Evolutionary conservation across 2,797 vertebrate genomes (phyloP).

Genomic region (Cyclopterus lumpus): DNA sequence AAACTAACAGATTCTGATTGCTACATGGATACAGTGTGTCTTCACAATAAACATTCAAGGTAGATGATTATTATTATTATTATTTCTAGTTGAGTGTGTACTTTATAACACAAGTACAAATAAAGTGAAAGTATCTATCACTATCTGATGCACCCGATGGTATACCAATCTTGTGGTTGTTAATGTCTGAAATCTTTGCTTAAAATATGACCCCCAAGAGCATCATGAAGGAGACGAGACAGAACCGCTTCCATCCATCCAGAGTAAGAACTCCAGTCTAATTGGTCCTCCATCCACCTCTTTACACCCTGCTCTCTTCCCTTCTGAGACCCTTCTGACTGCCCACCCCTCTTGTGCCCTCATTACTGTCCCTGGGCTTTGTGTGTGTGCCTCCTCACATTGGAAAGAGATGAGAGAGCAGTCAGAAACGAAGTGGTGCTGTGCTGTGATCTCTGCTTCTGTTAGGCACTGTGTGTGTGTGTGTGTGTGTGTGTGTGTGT

Average conservation of each 20-base stretch:
- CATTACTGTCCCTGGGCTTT: background rate
- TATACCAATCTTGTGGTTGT: background rate
- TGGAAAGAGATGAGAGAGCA: slow-evolving; percentile 41
- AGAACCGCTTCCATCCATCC: background rate
- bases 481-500: slow-evolving; percentile 8
- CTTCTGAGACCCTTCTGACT: background rate
- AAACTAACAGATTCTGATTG: too few species aligned
- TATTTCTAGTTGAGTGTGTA: background rate
- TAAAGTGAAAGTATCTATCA: background rate
- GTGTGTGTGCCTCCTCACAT: background rate
- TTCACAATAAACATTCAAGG: too few species aligned
- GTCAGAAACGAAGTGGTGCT: slow-evolving; percentile 19
- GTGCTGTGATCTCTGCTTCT: slow-evolving; percentile 31
- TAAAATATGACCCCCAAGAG: background rate
- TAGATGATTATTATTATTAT: too few species aligned
- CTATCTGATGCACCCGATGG: background rate
- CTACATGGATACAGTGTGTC: too few species aligned
- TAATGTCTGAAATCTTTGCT: background rate
- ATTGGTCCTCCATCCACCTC: background rate
- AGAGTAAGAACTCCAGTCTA: background rate
- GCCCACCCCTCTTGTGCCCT: background rate
- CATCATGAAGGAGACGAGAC: background rate
- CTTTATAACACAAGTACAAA: background rate
- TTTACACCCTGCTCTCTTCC: background rate
- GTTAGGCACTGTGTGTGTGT: background rate